Conservation (phyloP, 2,797 vertebrate genomes). For the Tympanoctomys barrerae region DNA sequence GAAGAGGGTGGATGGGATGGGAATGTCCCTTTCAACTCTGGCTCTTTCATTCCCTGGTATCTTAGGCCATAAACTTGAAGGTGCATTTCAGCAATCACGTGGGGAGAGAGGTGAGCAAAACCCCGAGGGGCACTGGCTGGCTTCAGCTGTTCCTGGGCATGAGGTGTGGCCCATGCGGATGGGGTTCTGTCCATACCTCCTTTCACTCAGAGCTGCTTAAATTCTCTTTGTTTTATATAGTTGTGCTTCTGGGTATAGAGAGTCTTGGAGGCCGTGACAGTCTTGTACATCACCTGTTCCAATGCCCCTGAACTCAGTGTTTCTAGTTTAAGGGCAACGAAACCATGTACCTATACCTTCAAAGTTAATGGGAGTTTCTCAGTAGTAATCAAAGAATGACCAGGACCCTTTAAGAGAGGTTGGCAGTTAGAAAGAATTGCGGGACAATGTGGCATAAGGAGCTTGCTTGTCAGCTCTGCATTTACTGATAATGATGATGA, state of each 20-base stretch:
- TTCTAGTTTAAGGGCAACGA: slow-evolving; percentile 26
- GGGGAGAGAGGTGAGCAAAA: neutral
- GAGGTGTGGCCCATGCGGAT: neutral
- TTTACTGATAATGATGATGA: slow-evolving; percentile 77
- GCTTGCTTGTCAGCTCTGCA: slow-evolving; percentile 23
- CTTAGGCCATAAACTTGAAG: neutral
- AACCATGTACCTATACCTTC: neutral
- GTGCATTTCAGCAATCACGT: neutral
- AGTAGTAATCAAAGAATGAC: neutral
- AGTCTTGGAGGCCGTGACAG: neutral
- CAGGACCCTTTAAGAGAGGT: slow-evolving; percentile 54
- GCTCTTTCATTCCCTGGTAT: neutral
- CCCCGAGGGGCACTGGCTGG: neutral
- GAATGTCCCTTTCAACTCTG: neutral
- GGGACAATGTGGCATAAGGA: neutral
- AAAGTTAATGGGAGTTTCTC: slow-evolving; percentile 14
- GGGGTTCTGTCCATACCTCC: neutral
- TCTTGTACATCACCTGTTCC: neutral
- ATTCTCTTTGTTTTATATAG: slow-evolving; percentile 16
- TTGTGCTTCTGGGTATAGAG: slow-evolving; percentile 12
- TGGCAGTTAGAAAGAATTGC: slow-evolving; percentile 24
- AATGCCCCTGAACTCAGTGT: neutral
- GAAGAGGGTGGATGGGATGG: neutral
- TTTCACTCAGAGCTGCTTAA: neutral
- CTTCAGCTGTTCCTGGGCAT: neutral